Evolutionary conservation across 2,113 vertebrate genomes (phyloP), one percentile per base, ranked within the genome.

Genomic region (Hippocampus zosterae): DNA sequence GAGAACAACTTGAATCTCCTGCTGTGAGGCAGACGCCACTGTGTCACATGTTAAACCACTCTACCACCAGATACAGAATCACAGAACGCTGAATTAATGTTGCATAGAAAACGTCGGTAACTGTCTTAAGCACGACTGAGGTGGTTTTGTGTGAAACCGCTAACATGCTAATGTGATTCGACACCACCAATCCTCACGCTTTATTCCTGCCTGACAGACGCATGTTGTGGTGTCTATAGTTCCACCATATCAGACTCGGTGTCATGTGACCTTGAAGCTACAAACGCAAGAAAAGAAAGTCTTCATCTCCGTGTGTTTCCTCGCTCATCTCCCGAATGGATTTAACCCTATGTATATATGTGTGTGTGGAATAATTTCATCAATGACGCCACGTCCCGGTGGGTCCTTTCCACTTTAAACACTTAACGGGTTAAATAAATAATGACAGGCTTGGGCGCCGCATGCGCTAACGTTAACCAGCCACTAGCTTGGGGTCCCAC

Each of bases 381-480:
- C 84, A 90, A 83, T 85, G 85, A 78, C 67, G 78, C 78, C 75
- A 72, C 70, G 71, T 92, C 93, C 92, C 92, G 44, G 68, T 73
- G 86, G 91, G 88, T 85, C 86, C 87, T 75, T 79, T 91, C 86
- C 88, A 88, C 92, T 93, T 93, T 93, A 94, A 94, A 93, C 92
- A 91, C 90, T 92, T 93, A 92, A 93, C 88, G 88, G 92, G 91
- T 90, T 96, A 95, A 96, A 95, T 96, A 94, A 95, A 93, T 94
- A 93, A 95, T 94, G 88, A 92, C 85, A 37, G 91, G 84, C 86
- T 85, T 84, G 41, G 75, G 72, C 66, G 27, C 84, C 70, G 59
- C 70, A 74, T 82, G 77, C 71, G 73, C 76, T 74, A 80, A 77
- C 56, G 80, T 84, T 85, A 90, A 87, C 75, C 81, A 88, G 85